Conservation (phyloP, 1,140 invertebrate species). For the Thaumetopoea pityocampa region DNA sequence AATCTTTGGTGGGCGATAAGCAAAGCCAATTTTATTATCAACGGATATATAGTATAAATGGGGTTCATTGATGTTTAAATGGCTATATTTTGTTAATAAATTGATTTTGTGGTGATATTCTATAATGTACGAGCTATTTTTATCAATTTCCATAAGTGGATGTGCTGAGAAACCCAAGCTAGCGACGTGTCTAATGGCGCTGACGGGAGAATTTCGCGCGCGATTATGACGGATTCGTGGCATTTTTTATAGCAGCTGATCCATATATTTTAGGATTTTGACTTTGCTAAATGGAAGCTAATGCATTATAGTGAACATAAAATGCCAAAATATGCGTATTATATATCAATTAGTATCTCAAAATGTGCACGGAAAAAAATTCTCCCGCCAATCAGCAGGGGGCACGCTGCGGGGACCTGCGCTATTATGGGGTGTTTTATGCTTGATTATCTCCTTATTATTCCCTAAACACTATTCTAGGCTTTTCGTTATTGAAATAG, state of each 20-base stretch:
- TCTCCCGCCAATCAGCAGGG: constrained; percentile 69
- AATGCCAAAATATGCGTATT: constrained; percentile 26
- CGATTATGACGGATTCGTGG: constrained; percentile 74
- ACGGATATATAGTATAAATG: constrained; percentile 32
- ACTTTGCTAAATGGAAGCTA: constrained; percentile 28
- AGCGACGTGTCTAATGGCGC: constrained; percentile 76
- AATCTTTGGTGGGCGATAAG: constrained; percentile 61
- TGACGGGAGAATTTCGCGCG: constrained; percentile 73
- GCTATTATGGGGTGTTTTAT: constrained; percentile 29
- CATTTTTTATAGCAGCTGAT: constrained; percentile 68
- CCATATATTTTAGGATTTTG: constrained; percentile 38
- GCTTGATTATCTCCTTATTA: constrained; percentile 25
- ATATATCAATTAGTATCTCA: constrained; percentile 19
- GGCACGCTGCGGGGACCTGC: constrained; percentile 54
- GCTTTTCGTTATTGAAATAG: constrained; percentile 24
- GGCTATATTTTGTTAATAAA: constrained; percentile 28
- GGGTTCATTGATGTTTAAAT: constrained; percentile 28
- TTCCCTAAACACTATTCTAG: constrained; percentile 12
- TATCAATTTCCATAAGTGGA: constrained; percentile 71
- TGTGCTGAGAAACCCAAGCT: constrained; percentile 64
- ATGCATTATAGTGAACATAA: constrained; percentile 37
- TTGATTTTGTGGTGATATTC: constrained; percentile 30
- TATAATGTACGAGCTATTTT: constrained; percentile 57
- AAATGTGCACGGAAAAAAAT: constrained; percentile 50
- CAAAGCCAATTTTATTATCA: constrained; percentile 53